Percentiles rank a stretch among this genome's conserved stretches.
Conservation (phyloP, 2,113 vertebrate species). For the Nestor notabilis region DNA sequence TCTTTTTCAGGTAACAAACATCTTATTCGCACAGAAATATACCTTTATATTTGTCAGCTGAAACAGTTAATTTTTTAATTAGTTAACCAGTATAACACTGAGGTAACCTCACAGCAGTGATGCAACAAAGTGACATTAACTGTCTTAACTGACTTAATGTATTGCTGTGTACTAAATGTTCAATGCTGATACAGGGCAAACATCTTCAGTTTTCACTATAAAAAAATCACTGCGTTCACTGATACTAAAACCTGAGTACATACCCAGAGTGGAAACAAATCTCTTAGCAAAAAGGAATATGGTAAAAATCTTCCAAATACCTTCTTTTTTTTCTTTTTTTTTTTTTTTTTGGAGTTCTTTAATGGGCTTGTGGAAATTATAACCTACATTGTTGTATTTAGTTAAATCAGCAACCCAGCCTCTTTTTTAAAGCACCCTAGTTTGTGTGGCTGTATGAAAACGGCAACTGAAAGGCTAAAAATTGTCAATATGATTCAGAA, state of each 20-base stretch:
- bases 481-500: not conserved
- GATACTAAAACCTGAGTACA: not conserved
- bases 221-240: not conserved
- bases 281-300: not conserved
- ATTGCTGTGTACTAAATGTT: not conserved
- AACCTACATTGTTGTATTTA: not conserved
- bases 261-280: not conserved
- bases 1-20: not conserved
- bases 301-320: not conserved
- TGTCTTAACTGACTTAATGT: not conserved
- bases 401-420: constrained; percentile 14
- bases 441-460: not conserved
- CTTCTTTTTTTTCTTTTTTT: not conserved
- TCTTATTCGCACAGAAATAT: not conserved
- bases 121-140: not conserved
- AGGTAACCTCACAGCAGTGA: not conserved
- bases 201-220: not conserved
- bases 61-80: not conserved
- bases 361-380: not conserved
- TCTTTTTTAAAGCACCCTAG: not conserved
- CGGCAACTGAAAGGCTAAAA: not conserved
- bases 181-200: not conserved
- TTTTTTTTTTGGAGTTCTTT: not conserved
- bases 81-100: not conserved
- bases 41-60: not conserved